Conservation (phyloP, 1,140 invertebrate genomes). For the Bacillus rossius region DNA sequence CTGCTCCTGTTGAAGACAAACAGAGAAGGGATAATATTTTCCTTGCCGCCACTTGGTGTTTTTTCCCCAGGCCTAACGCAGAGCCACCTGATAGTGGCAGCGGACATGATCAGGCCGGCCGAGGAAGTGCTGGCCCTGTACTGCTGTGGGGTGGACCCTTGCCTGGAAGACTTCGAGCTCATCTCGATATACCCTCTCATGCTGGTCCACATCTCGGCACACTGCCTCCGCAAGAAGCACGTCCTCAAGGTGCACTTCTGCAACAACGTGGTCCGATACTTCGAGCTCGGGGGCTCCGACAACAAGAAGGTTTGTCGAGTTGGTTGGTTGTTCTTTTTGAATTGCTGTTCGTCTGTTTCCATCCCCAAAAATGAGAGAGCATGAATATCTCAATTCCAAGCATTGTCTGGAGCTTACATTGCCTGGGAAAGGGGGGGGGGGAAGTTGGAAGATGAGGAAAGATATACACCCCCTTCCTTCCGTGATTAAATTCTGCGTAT, state of each 20-base stretch:
- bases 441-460: too few relatives aligned
- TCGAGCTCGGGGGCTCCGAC: slow-evolving; percentile 43
- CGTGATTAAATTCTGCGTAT: too few relatives aligned
- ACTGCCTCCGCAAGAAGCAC: slow-evolving; percentile 44
- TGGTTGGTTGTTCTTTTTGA: too few relatives aligned
- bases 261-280: slow-evolving; percentile 42
- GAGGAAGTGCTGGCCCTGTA: slow-evolving; percentile 22
- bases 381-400: too few relatives aligned
- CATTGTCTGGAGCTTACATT: too few relatives aligned
- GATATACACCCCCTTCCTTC: too few relatives aligned
- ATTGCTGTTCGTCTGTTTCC: too few relatives aligned
- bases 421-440: too few relatives aligned
- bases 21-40: too few relatives aligned
- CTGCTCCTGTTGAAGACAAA: too few relatives aligned
- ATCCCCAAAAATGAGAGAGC: too few relatives aligned
- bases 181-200: slow-evolving; percentile 52
- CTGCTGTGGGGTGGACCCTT: slow-evolving; percentile 44
- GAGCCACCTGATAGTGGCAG: slow-evolving; percentile 49
- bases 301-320: slow-evolving; percentile 39
- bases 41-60: too few relatives aligned
- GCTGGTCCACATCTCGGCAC: slow-evolving; percentile 50
- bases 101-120: slow-evolving; percentile 41
- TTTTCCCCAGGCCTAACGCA: slow-evolving; percentile 45
- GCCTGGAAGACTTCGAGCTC: slow-evolving; percentile 51
- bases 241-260: slow-evolving; percentile 51